phyloP scores from a whole-genome alignment of 2,113 vertebrate genomes.

The Bubo blakistoni region DNA sequence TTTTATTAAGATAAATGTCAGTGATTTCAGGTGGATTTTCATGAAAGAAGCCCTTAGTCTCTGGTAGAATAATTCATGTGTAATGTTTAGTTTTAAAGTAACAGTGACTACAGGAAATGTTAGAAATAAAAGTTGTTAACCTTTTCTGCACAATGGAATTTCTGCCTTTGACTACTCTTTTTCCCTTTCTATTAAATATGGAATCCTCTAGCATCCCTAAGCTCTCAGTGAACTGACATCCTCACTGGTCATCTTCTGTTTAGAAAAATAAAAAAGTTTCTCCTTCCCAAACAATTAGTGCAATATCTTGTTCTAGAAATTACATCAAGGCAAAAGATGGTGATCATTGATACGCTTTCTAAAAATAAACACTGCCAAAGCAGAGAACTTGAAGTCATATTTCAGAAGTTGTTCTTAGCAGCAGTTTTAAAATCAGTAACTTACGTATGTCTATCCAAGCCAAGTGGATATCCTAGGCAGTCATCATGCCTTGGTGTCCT shows the following conservation, averaged over 20 bases:
- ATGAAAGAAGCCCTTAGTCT: background rate
- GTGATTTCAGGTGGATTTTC: slow-evolving; percentile 22
- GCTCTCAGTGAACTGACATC: background rate
- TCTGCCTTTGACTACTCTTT: background rate
- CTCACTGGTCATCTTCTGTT: background rate
- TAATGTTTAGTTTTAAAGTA: slow-evolving; percentile 7
- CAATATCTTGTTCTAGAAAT: background rate
- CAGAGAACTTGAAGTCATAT: background rate
- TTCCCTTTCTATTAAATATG: background rate
- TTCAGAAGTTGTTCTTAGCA: background rate
- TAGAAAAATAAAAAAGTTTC: background rate
- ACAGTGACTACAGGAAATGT: background rate
- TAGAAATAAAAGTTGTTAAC: background rate
- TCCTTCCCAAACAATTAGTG: background rate
- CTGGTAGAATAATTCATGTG: background rate
- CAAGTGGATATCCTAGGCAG: background rate
- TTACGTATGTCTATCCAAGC: background rate
- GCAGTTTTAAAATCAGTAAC: background rate
- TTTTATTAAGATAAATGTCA: slow-evolving; percentile 48
- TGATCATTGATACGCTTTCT: background rate
- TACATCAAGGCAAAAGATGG: background rate
- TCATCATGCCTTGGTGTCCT: background rate
- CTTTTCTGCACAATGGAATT: background rate
- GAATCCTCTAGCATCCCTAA: background rate
- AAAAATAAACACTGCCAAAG: background rate